Conservation (phyloP, 2,113 vertebrate genomes). For the Rhea pennata region DNA sequence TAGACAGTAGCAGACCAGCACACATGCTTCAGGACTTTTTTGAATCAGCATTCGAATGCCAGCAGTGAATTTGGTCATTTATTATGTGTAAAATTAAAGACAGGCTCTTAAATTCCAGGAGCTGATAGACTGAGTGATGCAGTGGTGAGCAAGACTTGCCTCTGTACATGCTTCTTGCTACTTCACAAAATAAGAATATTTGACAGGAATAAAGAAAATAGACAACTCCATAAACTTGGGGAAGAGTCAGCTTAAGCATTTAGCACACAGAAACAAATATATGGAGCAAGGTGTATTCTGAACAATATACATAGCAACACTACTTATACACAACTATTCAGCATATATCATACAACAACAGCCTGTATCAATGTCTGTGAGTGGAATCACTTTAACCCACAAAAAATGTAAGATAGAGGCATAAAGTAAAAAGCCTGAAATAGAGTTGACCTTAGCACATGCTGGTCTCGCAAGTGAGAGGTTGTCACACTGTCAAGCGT, state of each 20-base stretch:
- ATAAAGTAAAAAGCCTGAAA: not conserved
- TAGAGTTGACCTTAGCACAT: not conserved
- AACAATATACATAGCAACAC: not conserved
- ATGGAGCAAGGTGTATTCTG: not conserved
- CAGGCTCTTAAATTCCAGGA: not conserved
- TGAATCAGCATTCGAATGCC: not conserved
- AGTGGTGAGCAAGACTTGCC: not conserved
- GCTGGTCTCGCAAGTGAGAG: not conserved
- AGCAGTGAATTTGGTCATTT: not conserved
- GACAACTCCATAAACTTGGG: fast-evolving
- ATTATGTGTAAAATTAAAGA: not conserved
- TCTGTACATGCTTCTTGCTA: not conserved
- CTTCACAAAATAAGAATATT: not conserved
- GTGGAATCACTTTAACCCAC: not conserved
- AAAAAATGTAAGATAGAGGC: not conserved
- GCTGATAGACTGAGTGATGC: not conserved
- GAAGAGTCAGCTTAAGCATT: not conserved
- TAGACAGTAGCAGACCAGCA: not conserved
- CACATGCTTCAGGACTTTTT: fast-evolving
- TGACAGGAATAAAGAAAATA: not conserved
- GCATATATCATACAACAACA: not conserved
- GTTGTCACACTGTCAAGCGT: not conserved
- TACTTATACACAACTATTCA: not conserved
- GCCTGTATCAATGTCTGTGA: not conserved
- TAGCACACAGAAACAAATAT: fast-evolving